phyloP scores from a whole-genome alignment of 2,113 vertebrate species.

The Leucoraja erinaceus region DNA sequence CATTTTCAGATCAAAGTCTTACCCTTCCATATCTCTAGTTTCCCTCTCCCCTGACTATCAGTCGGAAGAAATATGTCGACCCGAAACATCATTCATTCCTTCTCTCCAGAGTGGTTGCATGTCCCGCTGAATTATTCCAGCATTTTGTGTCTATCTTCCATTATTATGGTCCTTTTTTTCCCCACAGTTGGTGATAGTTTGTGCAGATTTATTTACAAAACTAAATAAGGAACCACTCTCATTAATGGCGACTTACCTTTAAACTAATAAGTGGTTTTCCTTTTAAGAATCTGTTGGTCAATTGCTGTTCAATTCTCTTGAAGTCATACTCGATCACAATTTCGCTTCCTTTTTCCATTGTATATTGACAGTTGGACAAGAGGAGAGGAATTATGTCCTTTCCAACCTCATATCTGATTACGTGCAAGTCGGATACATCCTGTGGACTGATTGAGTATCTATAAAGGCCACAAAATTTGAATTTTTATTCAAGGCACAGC shows the following conservation, averaged over 20 bases:
- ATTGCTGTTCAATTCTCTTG: conserved; percentile 80
- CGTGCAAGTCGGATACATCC: conserved; percentile 78
- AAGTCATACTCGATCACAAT: conserved; percentile 74
- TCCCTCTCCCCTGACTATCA: too few relatives aligned
- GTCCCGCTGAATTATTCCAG: too few relatives aligned
- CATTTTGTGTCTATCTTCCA: background rate
- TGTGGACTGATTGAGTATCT: conserved; percentile 76
- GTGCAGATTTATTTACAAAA: background rate
- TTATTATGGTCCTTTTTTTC: background rate
- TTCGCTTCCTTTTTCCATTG: conserved; percentile 72
- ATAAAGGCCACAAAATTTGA: conserved; percentile 2
- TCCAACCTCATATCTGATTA: conserved; percentile 80
- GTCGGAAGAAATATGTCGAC: too few relatives aligned
- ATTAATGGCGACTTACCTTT: conserved; percentile 55
- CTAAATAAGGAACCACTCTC: background rate
- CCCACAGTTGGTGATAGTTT: background rate
- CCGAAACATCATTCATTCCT: too few relatives aligned
- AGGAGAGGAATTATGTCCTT: conserved; percentile 78
- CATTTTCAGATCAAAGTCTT: too few relatives aligned
- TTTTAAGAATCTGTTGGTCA: conserved; percentile 73
- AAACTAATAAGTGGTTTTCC: conserved; percentile 78
- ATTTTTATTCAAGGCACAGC: background rate
- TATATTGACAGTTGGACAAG: conserved; percentile 87
- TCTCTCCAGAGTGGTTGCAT: too few relatives aligned
- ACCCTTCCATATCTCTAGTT: too few relatives aligned